phyloP scores from a whole-genome alignment of 1,140 invertebrate species.

The Papilio helenus region DNA sequence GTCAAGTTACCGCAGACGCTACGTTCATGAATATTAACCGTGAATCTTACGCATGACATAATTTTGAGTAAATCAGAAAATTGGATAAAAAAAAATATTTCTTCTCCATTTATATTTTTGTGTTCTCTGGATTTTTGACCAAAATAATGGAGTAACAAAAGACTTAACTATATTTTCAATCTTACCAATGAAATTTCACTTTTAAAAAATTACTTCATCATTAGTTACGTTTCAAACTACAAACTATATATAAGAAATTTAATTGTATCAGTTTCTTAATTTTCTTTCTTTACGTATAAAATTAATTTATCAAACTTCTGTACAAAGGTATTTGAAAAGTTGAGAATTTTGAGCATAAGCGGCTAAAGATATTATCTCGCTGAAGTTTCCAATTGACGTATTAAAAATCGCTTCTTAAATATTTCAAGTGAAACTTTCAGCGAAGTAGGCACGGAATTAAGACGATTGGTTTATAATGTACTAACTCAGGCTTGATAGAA shows the following conservation, averaged over 20 bases:
- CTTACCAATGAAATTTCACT: too few species aligned
- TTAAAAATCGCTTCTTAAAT: slow-evolving; percentile 5
- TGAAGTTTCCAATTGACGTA: neutral
- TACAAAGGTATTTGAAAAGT: neutral
- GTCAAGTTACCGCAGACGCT: neutral
- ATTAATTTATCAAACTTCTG: neutral
- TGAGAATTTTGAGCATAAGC: neutral
- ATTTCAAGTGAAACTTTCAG: neutral
- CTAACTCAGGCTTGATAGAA: slow-evolving; percentile 1
- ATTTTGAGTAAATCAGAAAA: neutral
- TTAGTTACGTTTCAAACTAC: too few species aligned
- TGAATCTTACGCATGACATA: neutral
- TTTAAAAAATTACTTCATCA: too few species aligned
- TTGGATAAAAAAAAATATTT: too few species aligned
- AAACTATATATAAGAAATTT: neutral
- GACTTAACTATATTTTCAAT: too few species aligned
- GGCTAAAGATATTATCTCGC: slow-evolving; percentile 6
- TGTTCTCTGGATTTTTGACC: too few species aligned
- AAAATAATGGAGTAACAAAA: too few species aligned
- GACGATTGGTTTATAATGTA: neutral
- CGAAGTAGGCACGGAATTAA: slow-evolving; percentile 5
- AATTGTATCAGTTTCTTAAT: neutral
- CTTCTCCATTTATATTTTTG: too few species aligned
- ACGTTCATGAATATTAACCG: too few species aligned
- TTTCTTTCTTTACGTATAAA: neutral